These are phyloP conservation scores for Crocallis elinguaria DNA, from an alignment of 2,888 invertebrate genomes.

Conservation along the genomic window DNA sequence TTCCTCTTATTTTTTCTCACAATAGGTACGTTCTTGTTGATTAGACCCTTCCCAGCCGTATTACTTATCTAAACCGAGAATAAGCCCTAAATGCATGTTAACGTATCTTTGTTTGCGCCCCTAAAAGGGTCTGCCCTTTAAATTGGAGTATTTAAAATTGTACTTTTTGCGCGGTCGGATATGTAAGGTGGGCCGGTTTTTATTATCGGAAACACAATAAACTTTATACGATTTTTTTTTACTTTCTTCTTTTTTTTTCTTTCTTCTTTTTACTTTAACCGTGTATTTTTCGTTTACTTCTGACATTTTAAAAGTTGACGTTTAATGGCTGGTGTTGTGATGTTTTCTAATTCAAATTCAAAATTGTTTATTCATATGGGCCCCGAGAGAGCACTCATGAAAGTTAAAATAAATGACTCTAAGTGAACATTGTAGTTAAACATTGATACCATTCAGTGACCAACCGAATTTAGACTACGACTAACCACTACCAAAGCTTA, in stretches of 20 bases:
- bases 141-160: slow-evolving; percentile 5
- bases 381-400: too few species aligned
- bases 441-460: too few species aligned
- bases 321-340: too few species aligned
- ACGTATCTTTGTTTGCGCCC: slow-evolving; percentile 18
- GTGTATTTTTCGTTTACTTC: background rate
- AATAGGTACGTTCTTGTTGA: slow-evolving; percentile 29
- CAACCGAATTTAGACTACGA: too few species aligned
- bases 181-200: slow-evolving; percentile 7
- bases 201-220: slow-evolving; percentile 1
- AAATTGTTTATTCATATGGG: background rate
- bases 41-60: slow-evolving; percentile 32
- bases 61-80: slow-evolving; percentile 28
- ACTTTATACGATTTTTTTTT: background rate
- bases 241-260: background rate
- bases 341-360: too few species aligned
- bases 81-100: slow-evolving; percentile 11
- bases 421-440: too few species aligned
- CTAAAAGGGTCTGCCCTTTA: slow-evolving; percentile 17
- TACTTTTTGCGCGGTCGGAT: slow-evolving; percentile 7
- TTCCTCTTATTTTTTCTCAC: slow-evolving; percentile 20
- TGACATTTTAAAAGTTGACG: too few species aligned
- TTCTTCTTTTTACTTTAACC: background rate
- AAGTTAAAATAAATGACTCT: too few species aligned
- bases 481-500: too few species aligned